phyloP scores from a whole-genome alignment of 2,113 vertebrate genomes.

The Nerophis ophidion region DNA sequence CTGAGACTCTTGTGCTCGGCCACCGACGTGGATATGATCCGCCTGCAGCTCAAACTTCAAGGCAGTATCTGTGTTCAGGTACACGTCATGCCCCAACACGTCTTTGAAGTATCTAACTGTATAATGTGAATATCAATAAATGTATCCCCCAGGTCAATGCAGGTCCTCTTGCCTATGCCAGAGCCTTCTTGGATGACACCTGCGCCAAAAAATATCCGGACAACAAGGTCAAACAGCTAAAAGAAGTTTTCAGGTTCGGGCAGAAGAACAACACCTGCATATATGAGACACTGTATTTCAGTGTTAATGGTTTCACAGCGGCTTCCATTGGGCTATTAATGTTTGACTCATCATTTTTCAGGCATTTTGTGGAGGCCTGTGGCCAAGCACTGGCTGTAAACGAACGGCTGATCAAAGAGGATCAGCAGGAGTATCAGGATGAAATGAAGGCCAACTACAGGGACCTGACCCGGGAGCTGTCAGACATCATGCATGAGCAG shows the following conservation, averaged over 20 bases:
- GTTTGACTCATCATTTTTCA: constrained; percentile 37
- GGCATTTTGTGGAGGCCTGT: constrained; percentile 95
- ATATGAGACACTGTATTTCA: not conserved
- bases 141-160: constrained; percentile 83
- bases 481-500: constrained; percentile 94
- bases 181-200: constrained; percentile 90
- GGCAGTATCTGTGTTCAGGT: constrained; percentile 91
- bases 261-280: not conserved
- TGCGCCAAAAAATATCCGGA: constrained; percentile 93
- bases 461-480: constrained; percentile 90
- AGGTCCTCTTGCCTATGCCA: constrained; percentile 90
- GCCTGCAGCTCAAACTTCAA: constrained; percentile 93
- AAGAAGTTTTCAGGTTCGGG: constrained; percentile 93
- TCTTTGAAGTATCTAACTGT: no score
- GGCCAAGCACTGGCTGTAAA: constrained; percentile 87
- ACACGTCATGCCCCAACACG: not conserved
- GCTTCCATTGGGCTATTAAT: not conserved
- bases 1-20: constrained; percentile 84
- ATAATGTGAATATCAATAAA: not conserved
- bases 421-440: constrained; percentile 95
- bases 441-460: constrained; percentile 97
- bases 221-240: constrained; percentile 95
- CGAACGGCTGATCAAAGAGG: constrained; percentile 92
- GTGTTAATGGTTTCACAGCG: not conserved
- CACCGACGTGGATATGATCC: constrained; percentile 96